Evolutionary conservation across 2,888 invertebrate genomes (phyloP).

Genomic region (Trachelus iudaicus): DNA sequence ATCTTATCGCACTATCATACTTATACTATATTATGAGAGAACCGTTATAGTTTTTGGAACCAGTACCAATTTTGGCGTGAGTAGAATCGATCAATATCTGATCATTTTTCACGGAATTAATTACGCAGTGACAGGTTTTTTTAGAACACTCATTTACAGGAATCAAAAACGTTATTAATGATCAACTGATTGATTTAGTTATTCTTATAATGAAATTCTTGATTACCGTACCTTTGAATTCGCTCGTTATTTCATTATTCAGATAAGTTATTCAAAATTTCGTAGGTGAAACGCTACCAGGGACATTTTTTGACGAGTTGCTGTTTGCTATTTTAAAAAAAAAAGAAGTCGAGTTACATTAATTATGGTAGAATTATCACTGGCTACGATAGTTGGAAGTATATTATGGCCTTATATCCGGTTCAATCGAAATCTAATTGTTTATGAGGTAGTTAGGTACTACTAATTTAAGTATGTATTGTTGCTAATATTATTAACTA

Average conservation of each 20-base stretch:
- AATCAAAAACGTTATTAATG: neutral
- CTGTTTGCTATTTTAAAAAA: neutral
- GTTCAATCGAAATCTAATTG: neutral
- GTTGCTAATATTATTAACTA: slow-evolving; percentile 4
- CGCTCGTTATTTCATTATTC: neutral
- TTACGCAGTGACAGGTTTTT: neutral
- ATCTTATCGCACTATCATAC: neutral
- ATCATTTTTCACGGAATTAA: neutral
- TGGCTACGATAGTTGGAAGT: neutral
- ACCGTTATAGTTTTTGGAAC: neutral
- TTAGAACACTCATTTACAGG: neutral
- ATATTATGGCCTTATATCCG: neutral
- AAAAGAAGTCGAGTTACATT: neutral
- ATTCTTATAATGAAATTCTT: neutral
- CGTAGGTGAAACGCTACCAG: neutral
- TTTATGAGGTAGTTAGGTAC: neutral
- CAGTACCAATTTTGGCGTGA: neutral
- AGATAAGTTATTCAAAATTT: neutral
- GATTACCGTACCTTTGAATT: neutral
- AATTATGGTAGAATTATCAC: neutral
- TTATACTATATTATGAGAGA: neutral
- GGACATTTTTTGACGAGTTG: neutral
- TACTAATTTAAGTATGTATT: neutral
- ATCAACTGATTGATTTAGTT: neutral
- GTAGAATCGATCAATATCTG: neutral